Base-by-base conservation (phyloP, 2,888 invertebrate species). In the Selenia dentaria region DNA sequence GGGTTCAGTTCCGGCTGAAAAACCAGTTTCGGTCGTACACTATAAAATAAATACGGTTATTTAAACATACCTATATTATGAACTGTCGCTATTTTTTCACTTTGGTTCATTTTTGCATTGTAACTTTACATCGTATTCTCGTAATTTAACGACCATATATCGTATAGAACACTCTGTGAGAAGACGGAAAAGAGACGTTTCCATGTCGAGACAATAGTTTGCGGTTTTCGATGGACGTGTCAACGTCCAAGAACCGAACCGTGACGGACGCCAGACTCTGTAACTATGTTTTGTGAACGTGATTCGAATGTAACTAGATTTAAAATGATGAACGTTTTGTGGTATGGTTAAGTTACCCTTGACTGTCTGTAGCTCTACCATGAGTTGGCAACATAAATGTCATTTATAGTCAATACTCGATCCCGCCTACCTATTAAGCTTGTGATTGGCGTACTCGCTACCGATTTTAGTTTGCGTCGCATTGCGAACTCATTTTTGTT, bases 191-290 rank as follows among this genome's bases (percentile, higher is more conserved):
- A 62, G 54, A 48, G 16, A 33, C 55, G 67, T 70, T 67, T 57
- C 60, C 65, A 54, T 50, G 41, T 31, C 66, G 70, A 80, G 69
- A 86, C 83, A 83, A 83, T 79, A 69, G 77, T 59, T 74, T 83
- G 84, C 70, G 83, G 86, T 84, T 85, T 83, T 74, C 62, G 76
- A 72, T 70, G 67, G 75, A 69, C 69, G 72, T 80, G 87, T 88
- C 87, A 85, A 84, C 82, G 87, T 65, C 81, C 83, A 37, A 44
- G 62, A 54, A 72, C 55, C 80, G 70, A 74, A 76, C 79, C 83
- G 63, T 80, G 77, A 77, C 83, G 51, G 41, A 63, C 56, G 37
- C 35, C 43, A 37, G 34, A 33, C 28, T 20, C 20, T 18, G 20
- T 43, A 33, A 33, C 36, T 50, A 44, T 44, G 49, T 43, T 42